Evolutionary conservation across 1,140 invertebrate genomes (phyloP).

Genomic region (Sitophilus oryzae): DNA sequence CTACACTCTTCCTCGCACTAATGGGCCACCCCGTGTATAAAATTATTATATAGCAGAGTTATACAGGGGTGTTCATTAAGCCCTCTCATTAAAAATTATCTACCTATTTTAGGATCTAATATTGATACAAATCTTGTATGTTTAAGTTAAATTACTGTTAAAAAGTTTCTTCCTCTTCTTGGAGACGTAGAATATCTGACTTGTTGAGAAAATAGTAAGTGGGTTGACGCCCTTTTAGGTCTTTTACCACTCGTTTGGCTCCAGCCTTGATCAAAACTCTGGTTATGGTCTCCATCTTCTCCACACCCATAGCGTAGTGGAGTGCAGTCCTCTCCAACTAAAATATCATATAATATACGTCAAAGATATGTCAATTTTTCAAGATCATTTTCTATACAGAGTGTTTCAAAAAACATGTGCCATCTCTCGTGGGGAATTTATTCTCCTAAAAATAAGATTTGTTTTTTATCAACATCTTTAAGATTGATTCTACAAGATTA

Average conservation of each 20-base stretch:
- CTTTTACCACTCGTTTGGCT: constrained; percentile 73
- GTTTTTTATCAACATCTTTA: too few relatives aligned
- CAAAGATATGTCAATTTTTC: too few relatives aligned
- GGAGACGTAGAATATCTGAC: constrained; percentile 74
- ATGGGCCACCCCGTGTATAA: too few relatives aligned
- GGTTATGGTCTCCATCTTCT: constrained; percentile 73
- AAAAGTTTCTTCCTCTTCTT: constrained; percentile 69
- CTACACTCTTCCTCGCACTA: background rate
- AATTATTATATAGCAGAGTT: too few relatives aligned
- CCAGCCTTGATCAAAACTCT: constrained; percentile 73
- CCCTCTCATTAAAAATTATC: background rate
- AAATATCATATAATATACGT: constrained; percentile 35
- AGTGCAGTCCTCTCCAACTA: constrained; percentile 79
- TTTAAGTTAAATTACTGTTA: constrained; percentile 21
- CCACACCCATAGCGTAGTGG: constrained; percentile 85
- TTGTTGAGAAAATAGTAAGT: constrained; percentile 92
- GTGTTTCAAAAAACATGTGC: too few relatives aligned
- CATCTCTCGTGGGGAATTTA: too few relatives aligned
- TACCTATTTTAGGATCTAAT: background rate
- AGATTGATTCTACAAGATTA: background rate
- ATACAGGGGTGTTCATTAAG: too few relatives aligned
- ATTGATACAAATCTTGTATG: background rate
- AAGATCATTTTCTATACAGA: too few relatives aligned
- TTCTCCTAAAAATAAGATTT: too few relatives aligned
- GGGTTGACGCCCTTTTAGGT: constrained; percentile 80